A percentile compares a stretch with the other conserved stretches of the same genome.
These are phyloP conservation scores for Hyperoplus immaculatus DNA, from an alignment of 2,797 vertebrate species.

Conservation along the genomic window DNA sequence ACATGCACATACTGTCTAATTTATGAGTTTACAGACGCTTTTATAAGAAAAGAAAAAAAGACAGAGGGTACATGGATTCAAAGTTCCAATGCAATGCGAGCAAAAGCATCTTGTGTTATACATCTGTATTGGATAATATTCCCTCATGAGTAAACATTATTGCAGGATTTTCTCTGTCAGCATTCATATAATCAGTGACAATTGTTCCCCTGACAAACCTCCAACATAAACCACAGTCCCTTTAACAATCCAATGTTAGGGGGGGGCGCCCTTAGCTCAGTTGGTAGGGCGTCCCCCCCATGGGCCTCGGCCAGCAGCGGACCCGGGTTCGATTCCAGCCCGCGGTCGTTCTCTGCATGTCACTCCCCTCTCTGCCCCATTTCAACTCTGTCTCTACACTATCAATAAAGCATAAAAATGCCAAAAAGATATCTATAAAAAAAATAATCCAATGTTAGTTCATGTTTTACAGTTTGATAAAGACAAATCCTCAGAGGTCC, in stretches of 20 bases:
- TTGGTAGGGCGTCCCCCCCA: too few relatives aligned
- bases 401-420: too few relatives aligned
- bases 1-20: background rate
- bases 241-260: constrained; percentile 1
- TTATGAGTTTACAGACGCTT: background rate
- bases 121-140: background rate
- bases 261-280: too few relatives aligned
- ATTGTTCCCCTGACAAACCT: background rate
- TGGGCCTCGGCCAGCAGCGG: too few relatives aligned
- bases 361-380: too few relatives aligned
- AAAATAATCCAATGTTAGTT: background rate
- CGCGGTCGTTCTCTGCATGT: too few relatives aligned
- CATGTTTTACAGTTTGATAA: background rate
- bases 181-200: background rate
- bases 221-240: constrained; percentile 6
- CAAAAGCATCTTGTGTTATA: background rate
- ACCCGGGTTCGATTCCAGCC: too few relatives aligned
- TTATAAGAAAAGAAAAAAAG: background rate
- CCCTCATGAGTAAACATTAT: constrained; percentile 3
- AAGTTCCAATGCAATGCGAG: background rate
- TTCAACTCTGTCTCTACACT: too few relatives aligned
- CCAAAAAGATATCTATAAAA: too few relatives aligned
- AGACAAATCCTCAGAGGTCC: background rate
- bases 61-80: background rate
- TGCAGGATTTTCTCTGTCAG: background rate